Evolutionary conservation across 35 echinoderm and acorn worm genomes (phyloP), one percentile per base, ranked within the genome.

Genomic region (Nesometra sesokonis): DNA sequence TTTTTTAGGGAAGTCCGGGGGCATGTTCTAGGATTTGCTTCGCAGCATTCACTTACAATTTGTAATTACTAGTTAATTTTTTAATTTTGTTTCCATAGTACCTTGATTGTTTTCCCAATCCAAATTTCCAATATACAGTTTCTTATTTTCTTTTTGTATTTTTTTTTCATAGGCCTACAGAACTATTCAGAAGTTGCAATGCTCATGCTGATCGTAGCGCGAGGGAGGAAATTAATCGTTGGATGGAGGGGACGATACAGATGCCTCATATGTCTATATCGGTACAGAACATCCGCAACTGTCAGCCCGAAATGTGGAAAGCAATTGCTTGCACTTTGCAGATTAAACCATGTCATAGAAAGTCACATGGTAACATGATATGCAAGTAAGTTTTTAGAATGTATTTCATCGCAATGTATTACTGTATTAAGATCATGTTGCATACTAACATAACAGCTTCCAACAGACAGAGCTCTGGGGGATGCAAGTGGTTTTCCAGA

Each of bases 301-400:
- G 96, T 32, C 82, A 99, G n/a, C 89, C 93, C 13, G 90, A 99
- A 32, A 94, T 87, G 90, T 99, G 96, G 96, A 99, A 99, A 82
- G 90, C 96, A n/a, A 91, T 99, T 0, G 96, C 96, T 7, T 99
- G 96, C 76, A 90, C 93, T 11, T 90, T 99, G 21, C 96, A 99
- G 67, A 88, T 99, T 43, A 99, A 92, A 81, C 96, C 96, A 5
- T 99, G 96, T 88, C 87, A 99, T 77, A 35, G 84, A 15, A 94
- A 99, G 82, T 92, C 96, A 35, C 96, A 99, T 39, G 82, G 88
- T 29, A 99, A 99, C 57, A 92, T 99, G 92, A 99, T 99, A 85
- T 99, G 96, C 93, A 99, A 91, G 96, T 99, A 88, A 85, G 96
- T 90, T 21, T 84, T 5, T 3, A 35, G n/a, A n/a, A n/a, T n/a